phyloP scores from a whole-genome alignment of 92 coral and sea anemone genomes.

The Zoanthus gigantus region DNA sequence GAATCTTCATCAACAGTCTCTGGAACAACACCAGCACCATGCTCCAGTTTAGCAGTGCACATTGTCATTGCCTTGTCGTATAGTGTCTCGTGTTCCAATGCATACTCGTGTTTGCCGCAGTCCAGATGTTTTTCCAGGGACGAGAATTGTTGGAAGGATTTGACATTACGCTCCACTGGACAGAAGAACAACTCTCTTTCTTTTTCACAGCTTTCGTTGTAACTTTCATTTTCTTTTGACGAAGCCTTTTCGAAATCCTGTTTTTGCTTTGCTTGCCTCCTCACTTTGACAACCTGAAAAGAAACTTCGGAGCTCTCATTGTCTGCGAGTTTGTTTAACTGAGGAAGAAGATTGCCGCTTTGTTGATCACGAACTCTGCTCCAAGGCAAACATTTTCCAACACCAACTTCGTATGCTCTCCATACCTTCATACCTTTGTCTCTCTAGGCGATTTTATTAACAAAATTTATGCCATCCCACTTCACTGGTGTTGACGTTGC shows the following conservation, averaged over 20 bases:
- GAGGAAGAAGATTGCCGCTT: background rate
- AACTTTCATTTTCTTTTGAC: slow-evolving; percentile 11
- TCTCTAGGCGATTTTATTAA: too few species aligned
- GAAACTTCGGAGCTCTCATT: too few species aligned
- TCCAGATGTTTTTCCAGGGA: slow-evolving; percentile 62
- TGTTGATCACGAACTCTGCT: background rate
- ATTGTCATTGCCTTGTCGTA: too few species aligned
- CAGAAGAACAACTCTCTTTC: slow-evolving; percentile 42
- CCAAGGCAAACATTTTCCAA: background rate
- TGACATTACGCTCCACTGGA: slow-evolving; percentile 4
- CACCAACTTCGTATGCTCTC: slow-evolving; percentile 25
- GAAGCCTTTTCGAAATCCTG: background rate
- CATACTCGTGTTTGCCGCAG: slow-evolving; percentile 53
- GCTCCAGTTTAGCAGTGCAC: too few species aligned
- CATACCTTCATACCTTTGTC: background rate
- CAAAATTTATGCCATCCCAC: background rate
- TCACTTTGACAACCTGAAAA: background rate
- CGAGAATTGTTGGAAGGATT: background rate
- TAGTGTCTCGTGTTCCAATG: slow-evolving; percentile 52
- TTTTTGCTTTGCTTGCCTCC: too few species aligned
- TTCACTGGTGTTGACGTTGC: background rate
- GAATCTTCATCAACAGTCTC: too few species aligned
- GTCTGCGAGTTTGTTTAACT: background rate
- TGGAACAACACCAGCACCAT: background rate
- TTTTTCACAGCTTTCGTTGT: background rate